Conservation (phyloP, 1,140 invertebrate genomes). For the Heliconius himera region DNA sequence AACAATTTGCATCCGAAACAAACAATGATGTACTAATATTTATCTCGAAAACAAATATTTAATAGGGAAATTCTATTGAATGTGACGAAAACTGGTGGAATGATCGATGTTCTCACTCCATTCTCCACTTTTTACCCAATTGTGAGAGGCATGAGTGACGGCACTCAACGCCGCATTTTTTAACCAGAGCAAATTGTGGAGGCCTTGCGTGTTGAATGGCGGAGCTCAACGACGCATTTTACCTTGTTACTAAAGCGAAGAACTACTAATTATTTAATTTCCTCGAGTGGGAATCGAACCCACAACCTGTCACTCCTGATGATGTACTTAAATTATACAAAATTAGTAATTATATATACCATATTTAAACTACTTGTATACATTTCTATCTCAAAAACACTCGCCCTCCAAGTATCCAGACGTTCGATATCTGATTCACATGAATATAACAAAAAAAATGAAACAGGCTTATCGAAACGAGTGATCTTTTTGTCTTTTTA, state of each 20-base stretch:
- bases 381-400: not conserved
- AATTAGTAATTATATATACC: too few relatives aligned
- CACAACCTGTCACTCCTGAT: too few relatives aligned
- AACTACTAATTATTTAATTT: too few relatives aligned
- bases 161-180: too few relatives aligned
- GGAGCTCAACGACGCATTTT: too few relatives aligned
- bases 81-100: not conserved
- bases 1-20: constrained; percentile 46
- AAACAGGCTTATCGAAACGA: constrained; percentile 28
- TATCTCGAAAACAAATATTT: not conserved
- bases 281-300: too few relatives aligned
- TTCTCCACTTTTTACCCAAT: too few relatives aligned
- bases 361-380: not conserved
- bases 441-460: constrained; percentile 4
- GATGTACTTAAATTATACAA: too few relatives aligned
- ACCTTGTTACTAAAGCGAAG: too few relatives aligned
- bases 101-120: not conserved
- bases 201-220: too few relatives aligned
- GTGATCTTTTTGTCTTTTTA: constrained; percentile 33
- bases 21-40: constrained; percentile 15
- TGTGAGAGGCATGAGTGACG: too few relatives aligned
- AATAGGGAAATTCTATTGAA: not conserved
- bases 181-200: too few relatives aligned
- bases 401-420: not conserved
- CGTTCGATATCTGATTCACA: constrained; percentile 12